These are phyloP conservation scores for Xyliphius kryptos DNA, from an alignment of 2,113 vertebrate genomes.

Conservation along the genomic window DNA sequence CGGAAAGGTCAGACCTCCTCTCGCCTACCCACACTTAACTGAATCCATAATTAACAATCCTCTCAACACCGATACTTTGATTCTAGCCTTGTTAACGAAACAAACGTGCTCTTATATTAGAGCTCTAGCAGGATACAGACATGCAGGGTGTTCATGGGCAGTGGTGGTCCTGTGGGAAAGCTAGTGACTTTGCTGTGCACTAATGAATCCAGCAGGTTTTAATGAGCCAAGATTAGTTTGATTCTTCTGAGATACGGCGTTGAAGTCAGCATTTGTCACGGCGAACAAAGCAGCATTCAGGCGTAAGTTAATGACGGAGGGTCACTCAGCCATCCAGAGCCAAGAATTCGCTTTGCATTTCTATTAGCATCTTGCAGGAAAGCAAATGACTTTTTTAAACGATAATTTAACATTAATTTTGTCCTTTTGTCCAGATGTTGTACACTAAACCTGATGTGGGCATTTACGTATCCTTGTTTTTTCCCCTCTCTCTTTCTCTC, in stretches of 20 bases:
- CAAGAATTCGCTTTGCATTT: constrained; percentile 3
- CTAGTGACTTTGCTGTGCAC: not conserved
- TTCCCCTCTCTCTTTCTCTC: too few species aligned
- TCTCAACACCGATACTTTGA: constrained; percentile 13
- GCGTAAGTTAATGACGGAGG: constrained; percentile 11
- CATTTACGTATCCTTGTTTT: not conserved
- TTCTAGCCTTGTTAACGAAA: constrained; percentile 11
- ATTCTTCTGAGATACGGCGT: constrained; percentile 9
- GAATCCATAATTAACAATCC: constrained; percentile 14
- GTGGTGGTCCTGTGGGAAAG: constrained; percentile 17
- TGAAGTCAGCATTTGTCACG: constrained; percentile 10
- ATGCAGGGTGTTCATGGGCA: too few species aligned
- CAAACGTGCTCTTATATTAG: constrained; percentile 6
- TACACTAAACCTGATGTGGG: not conserved
- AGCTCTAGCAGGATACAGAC: not conserved
- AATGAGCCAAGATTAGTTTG: constrained; percentile 23
- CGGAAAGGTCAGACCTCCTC: not conserved
- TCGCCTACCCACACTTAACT: not conserved
- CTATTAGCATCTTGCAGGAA: constrained; percentile 7
- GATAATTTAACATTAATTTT: constrained; percentile 6
- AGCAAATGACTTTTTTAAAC: constrained; percentile 1
- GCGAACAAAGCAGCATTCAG: not conserved
- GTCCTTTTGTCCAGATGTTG: constrained; percentile 16
- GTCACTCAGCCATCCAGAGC: not conserved
- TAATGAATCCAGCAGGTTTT: constrained; percentile 21